A percentile compares a stretch with the other conserved stretches of the same genome.
Evolutionary conservation across 2,113 vertebrate species (phyloP).

Genomic region (Oryzias woworae): DNA sequence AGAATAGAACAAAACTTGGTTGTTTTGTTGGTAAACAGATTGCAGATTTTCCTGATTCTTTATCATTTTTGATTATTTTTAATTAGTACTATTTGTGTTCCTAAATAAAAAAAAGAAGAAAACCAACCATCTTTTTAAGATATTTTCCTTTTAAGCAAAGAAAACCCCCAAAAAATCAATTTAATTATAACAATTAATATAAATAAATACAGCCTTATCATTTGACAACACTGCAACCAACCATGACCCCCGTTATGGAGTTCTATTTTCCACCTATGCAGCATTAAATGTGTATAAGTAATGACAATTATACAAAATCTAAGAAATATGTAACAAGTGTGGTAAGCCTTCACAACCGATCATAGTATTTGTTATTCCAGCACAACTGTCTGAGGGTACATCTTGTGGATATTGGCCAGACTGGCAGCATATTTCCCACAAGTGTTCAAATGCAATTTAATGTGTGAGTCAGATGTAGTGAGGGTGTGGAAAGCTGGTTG

Average conservation of each 20-base stretch:
- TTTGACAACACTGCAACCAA: background rate
- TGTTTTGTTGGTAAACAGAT: too few species aligned
- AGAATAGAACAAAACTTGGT: too few species aligned
- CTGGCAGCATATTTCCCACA: conserved; percentile 76
- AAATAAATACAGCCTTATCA: background rate
- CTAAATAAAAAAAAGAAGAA: background rate
- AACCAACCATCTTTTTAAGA: background rate
- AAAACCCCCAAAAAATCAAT: too few species aligned
- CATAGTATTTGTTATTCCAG: conserved; percentile 50
- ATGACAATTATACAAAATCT: conserved; percentile 21
- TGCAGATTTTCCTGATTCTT: too few species aligned
- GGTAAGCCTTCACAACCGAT: conserved; percentile 45
- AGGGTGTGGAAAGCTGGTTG: conserved; percentile 38
- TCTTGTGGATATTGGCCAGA: conserved; percentile 66
- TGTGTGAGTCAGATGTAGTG: conserved; percentile 55
- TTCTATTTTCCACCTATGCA: conserved; percentile 12
- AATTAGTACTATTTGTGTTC: too few species aligned
- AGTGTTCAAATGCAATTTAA: conserved; percentile 76
- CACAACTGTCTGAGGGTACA: conserved; percentile 38
- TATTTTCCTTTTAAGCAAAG: background rate
- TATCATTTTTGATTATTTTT: too few species aligned
- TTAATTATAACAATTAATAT: background rate
- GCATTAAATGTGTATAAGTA: conserved; percentile 21
- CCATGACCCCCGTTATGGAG: conserved; percentile 3
- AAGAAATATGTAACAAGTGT: conserved; percentile 3